Evolutionary conservation across 2,113 vertebrate species (phyloP).

Genomic region (Oryctolagus cuniculus): DNA sequence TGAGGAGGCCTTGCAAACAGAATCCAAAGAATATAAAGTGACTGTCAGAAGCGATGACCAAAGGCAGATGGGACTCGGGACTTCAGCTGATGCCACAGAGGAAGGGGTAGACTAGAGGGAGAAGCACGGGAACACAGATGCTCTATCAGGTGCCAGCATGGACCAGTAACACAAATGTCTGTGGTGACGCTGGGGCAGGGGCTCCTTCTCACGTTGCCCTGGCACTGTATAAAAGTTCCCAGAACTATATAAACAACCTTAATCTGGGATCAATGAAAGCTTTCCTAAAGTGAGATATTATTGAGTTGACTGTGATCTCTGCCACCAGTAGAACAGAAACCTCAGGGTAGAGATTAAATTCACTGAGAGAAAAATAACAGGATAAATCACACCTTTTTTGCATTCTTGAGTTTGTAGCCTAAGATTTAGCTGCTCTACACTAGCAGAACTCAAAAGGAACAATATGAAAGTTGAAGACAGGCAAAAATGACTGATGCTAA

Average conservation of each 20-base stretch:
- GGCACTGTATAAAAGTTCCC: neutral
- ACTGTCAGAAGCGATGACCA: neutral
- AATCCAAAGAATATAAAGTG: neutral
- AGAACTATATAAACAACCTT: neutral
- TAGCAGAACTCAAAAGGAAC: conserved; percentile 11
- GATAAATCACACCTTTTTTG: neutral
- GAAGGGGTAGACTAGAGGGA: neutral
- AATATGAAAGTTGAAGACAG: conserved; percentile 1
- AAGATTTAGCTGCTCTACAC: neutral
- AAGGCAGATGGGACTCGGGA: neutral
- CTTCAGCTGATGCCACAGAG: neutral
- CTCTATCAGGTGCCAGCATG: neutral
- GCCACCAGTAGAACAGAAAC: neutral
- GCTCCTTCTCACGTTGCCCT: neutral
- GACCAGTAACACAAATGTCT: neutral
- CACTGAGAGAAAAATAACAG: conserved; percentile 18
- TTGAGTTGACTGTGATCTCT: neutral
- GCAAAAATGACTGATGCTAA: neutral
- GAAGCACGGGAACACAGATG: neutral
- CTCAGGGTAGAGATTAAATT: conserved; percentile 10
- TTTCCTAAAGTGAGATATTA: neutral
- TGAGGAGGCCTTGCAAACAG: neutral
- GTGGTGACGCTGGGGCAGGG: neutral
- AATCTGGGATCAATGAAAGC: neutral
- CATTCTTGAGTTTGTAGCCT: neutral